Evolutionary conservation across 2,113 vertebrate species (phyloP).

Genomic region (Myanophis thanlyinensis): DNA sequence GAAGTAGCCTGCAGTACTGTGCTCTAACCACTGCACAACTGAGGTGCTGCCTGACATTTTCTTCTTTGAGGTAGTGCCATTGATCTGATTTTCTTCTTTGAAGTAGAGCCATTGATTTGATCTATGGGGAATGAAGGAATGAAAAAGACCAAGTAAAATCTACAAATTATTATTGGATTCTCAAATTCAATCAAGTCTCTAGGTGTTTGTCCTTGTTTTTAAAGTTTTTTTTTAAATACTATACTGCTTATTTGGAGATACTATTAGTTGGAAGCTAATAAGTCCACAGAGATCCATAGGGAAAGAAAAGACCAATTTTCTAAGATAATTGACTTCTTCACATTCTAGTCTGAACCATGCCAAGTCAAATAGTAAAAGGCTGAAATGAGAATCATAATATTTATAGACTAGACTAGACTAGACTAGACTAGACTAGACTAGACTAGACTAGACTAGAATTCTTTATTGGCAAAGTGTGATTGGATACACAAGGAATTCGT

Average conservation of each 20-base stretch:
- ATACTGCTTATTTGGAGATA: neutral
- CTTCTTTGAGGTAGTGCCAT: neutral
- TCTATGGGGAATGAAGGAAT: neutral
- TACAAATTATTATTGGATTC: neutral
- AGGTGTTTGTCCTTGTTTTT: neutral
- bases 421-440: too few relatives aligned
- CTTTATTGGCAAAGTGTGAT: too few relatives aligned
- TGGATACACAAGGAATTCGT: too few relatives aligned
- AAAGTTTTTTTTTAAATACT: neutral
- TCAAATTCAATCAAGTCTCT: neutral
- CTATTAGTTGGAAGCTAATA: neutral
- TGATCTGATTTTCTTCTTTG: neutral
- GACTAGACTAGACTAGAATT: too few relatives aligned
- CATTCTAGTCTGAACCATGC: neutral
- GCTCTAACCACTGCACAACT: too few relatives aligned
- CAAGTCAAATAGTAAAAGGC: neutral
- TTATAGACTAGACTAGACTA: too few relatives aligned
- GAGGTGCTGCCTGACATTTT: neutral
- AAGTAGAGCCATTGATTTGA: neutral
- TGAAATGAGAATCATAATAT: neutral
- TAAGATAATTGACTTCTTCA: neutral
- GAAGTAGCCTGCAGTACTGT: too few relatives aligned
- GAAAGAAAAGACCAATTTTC: neutral
- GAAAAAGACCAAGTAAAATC: neutral
- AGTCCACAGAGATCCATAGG: neutral